Base-by-base conservation (phyloP, 2,113 vertebrate genomes). In the Casuarius casuarius region DNA sequence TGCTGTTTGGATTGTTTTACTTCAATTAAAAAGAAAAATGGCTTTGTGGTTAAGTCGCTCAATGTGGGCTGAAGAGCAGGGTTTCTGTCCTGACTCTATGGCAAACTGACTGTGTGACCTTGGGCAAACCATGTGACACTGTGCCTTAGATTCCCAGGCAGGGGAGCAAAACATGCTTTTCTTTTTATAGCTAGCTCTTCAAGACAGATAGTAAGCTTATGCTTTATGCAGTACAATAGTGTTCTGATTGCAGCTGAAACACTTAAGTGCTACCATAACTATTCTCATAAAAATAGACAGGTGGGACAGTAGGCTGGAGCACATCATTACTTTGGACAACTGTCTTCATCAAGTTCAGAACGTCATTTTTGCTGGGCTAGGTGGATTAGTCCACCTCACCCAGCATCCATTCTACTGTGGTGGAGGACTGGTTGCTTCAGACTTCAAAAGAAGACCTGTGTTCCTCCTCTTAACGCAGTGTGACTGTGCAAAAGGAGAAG, bases 261-360 rank as follows among this genome's bases (percentile, higher is more conserved):
- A 67, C 18, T 20, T 23, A 20, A 51, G 40, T 23, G 19, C 33
- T 85, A 5, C 31, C 3, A 3, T 62, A 17, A 12, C 8, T 67
- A 22, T 3, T 29, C 31, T 84, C 33, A 9, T 56, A 82, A 67
- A 72, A 14, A 33, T 1, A 31, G 25, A 6, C 2, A 18, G 28
- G 3, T 3, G 7, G 87, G 74, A n/a, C 25, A 35, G 9, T 35
- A 63, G 16, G 22, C 25, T 80, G 35, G 38, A 38, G 38, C 38
- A 38, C 38, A 38, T 38, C 38, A 38, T 38, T 38, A 31, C 5
- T 19, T 63, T 8, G 0, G 1, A 16, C 22, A 9, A 23, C 22
- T 71, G 10, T 49, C 33, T 68, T 63, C 25, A 3, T 11, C 15
- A 52, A 52, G 9, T n/a, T 68, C n/a, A 29, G 58, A 79, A 35